Conservation (phyloP, 2,888 invertebrate genomes). For the Pseudoips prasinana region DNA sequence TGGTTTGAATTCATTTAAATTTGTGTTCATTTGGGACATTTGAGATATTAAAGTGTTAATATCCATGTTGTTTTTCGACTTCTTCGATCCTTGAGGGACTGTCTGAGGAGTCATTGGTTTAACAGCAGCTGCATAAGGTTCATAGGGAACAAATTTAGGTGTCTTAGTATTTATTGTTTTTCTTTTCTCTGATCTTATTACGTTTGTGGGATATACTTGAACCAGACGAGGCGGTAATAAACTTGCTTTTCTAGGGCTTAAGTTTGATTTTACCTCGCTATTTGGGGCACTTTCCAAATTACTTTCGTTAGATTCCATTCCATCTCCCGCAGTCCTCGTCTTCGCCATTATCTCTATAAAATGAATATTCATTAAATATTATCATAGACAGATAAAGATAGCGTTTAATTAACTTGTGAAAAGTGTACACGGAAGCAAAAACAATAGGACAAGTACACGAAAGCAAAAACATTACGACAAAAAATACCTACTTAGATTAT, state of each 20-base stretch:
- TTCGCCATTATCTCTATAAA: constrained; percentile 67
- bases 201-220: constrained; percentile 82
- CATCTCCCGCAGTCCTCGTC: constrained; percentile 87
- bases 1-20: constrained; percentile 83
- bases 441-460: neutral
- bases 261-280: constrained; percentile 20
- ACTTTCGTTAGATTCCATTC: constrained; percentile 85
- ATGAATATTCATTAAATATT: constrained; percentile 11
- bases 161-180: constrained; percentile 82
- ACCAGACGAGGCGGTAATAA: constrained; percentile 54
- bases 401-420: constrained; percentile 15
- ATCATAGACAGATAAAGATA: constrained; percentile 10
- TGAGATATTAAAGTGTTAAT: constrained; percentile 86
- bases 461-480: too few species aligned
- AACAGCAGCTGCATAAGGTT: constrained; percentile 93
- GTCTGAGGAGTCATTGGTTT: constrained; percentile 86
- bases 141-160: constrained; percentile 93
- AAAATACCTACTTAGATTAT: constrained; percentile 49
- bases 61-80: constrained; percentile 83
- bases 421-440: constrained; percentile 22
- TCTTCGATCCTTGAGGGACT: constrained; percentile 60
- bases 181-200: constrained; percentile 81
- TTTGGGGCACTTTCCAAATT: constrained; percentile 43
- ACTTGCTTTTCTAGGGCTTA: constrained; percentile 41
- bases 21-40: constrained; percentile 86